Percentiles rank a stretch among this genome's conserved stretches.
These are phyloP conservation scores for Scaptodrosophila lebanonensis DNA, from an alignment of 1,140 invertebrate species.

Conservation along the genomic window DNA sequence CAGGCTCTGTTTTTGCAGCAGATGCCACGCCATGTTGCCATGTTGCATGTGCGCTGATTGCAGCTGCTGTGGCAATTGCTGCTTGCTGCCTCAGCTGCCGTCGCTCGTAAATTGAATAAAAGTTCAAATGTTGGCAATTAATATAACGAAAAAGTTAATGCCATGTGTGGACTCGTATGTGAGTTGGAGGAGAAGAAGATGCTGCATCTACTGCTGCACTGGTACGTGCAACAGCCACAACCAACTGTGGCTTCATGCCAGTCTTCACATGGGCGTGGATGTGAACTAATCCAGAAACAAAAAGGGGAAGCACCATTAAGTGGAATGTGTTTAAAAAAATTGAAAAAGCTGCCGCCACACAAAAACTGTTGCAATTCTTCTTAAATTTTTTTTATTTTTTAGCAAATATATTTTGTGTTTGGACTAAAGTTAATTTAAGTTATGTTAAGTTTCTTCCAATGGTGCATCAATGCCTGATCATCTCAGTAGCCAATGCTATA, in stretches of 20 bases:
- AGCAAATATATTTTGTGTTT: no score
- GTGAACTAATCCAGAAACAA: no score
- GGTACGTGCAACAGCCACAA: slow-evolving; percentile 15
- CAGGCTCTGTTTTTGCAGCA: no score
- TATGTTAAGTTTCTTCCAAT: no score
- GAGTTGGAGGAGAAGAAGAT: background rate
- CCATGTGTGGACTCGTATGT: slow-evolving; percentile 16
- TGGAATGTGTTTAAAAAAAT: no score
- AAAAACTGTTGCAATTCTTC: no score
- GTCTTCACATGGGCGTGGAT: slow-evolving; percentile 1
- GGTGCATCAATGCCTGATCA: no score
- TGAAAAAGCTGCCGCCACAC: no score
- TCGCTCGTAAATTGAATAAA: slow-evolving; percentile 72
- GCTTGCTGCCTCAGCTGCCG: slow-evolving; percentile 26
- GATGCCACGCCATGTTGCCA: slow-evolving; percentile 8
- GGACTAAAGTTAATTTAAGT: no score
- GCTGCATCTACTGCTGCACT: slow-evolving; percentile 10
- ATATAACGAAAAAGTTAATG: slow-evolving; percentile 70
- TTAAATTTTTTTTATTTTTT: no score
- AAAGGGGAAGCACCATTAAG: no score
- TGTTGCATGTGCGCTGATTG: slow-evolving; percentile 46
- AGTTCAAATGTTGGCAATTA: slow-evolving; percentile 73
- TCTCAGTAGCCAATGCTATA: no score
- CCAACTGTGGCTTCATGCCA: slow-evolving; percentile 23
- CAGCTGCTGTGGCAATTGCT: slow-evolving; percentile 35